Evolutionary conservation across 1,140 invertebrate genomes (phyloP), one percentile per base, ranked within the genome.

Genomic region (Drosophila melanica): DNA sequence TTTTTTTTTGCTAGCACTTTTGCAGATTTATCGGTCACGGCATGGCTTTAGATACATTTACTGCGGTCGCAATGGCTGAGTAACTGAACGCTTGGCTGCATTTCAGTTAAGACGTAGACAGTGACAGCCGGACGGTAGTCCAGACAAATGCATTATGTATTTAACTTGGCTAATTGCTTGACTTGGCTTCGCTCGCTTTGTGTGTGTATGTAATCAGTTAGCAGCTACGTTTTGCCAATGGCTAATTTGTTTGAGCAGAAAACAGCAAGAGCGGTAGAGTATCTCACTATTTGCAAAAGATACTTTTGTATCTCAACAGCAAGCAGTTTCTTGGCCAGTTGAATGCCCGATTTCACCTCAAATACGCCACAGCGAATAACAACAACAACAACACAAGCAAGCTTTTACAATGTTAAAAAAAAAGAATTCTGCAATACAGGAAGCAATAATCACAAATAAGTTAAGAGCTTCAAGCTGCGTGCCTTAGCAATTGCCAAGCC

Each of bases 91-190:
- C 60, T 71, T 58, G 60, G 72, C 72, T 71, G 75, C 66, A 37
- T 72, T 53, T 57, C 41, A 77, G 60, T 75, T 75, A 78, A 75
- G 76, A 79, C 57, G 54, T 67, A 33, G 41, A 37, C 60, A 70
- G 59, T 70, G 72, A 70, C 72, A 70, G 72, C 51, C 58, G 67
- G 67, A 69, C 53, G 20, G 51, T 9, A 27, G 45, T 48, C 60
- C 75, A 78, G 75, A 75, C 72, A 75, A 76, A 78, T 78, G 72
- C 66, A 78, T 78, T 78, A 78, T 78, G 75, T 70, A 78, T 78
- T 78, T 71, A 78, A 75, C 72, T 78, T 75, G 66, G 72, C 75
- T 78, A 78, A 75, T 78, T 78, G 75, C 75, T 70, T 69, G 71
- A 44, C 55, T 58, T 45, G 33, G 23, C 11, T 12, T 18, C 48